These are phyloP conservation scores for Brachyopa scutellaris DNA, from an alignment of 2,888 invertebrate genomes.

Conservation along the genomic window DNA sequence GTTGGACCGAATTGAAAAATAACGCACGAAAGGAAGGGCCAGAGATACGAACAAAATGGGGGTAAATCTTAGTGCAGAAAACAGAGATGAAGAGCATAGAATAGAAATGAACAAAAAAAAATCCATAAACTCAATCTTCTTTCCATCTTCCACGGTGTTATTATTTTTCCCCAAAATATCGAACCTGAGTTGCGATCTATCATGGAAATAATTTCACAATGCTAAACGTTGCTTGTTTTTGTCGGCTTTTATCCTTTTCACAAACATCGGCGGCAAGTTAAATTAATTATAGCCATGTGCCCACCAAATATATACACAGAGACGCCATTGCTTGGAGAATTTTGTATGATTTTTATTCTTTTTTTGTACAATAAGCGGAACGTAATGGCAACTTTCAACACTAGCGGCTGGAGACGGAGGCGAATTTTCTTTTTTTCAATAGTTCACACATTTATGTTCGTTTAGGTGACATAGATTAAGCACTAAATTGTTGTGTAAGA, in stretches of 20 bases:
- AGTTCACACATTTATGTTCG: constrained; percentile 48
- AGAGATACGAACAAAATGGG: constrained; percentile 61
- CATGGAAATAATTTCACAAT: constrained; percentile 6
- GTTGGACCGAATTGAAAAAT: constrained; percentile 34
- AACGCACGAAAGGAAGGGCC: constrained; percentile 62
- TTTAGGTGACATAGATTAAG: constrained; percentile 27
- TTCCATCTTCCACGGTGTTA: constrained; percentile 42
- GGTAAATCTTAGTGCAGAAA: constrained; percentile 36
- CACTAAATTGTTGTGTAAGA: constrained; percentile 62
- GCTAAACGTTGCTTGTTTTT: neutral
- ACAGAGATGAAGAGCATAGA: constrained; percentile 22
- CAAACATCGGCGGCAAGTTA: neutral
- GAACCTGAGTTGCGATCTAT: neutral
- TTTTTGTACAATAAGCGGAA: constrained; percentile 59
- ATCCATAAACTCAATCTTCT: constrained; percentile 56
- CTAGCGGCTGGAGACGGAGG: constrained; percentile 54
- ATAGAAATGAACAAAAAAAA: constrained; percentile 21
- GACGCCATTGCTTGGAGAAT: constrained; percentile 70
- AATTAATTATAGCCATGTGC: constrained; percentile 65
- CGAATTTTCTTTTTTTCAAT: constrained; percentile 24
- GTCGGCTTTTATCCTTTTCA: neutral
- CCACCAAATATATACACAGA: constrained; percentile 61
- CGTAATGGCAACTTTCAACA: constrained; percentile 71
- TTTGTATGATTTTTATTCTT: constrained; percentile 40
- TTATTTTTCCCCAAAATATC: constrained; percentile 34